A percentile compares a stretch with the other conserved stretches of the same genome.
phyloP scores from a whole-genome alignment of 2,113 vertebrate species.

The Parus major region DNA sequence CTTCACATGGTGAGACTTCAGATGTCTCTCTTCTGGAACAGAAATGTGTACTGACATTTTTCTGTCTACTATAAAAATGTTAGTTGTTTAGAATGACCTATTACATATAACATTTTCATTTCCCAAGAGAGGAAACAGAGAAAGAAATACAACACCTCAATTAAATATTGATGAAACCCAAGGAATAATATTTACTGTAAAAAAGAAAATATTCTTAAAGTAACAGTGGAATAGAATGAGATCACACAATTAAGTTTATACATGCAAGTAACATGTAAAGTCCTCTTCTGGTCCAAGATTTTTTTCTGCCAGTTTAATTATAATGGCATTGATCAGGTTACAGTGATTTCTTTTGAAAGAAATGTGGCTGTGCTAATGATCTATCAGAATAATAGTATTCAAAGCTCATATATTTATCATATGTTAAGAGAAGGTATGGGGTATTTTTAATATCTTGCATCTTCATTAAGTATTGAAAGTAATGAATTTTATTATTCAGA shows the following conservation, averaged over 20 bases:
- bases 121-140: not conserved
- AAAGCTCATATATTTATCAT: not conserved
- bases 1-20: not conserved
- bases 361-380: not conserved
- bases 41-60: not conserved
- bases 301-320: not conserved
- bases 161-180: not conserved
- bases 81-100: not conserved
- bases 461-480: not conserved
- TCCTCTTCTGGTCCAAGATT: not conserved
- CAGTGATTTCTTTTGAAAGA: not conserved
- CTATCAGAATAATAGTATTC: not conserved
- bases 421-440: not conserved
- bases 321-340: not conserved
- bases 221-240: not conserved
- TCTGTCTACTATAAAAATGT: not conserved
- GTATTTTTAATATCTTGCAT: not conserved
- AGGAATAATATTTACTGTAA: not conserved
- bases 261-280: not conserved
- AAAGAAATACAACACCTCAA: not conserved
- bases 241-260: not conserved
- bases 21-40: not conserved
- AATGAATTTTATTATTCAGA: not conserved
- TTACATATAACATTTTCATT: not conserved
- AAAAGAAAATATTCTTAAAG: not conserved